phyloP scores from a whole-genome alignment of 2,888 invertebrate genomes.

The Mayetiola destructor region DNA sequence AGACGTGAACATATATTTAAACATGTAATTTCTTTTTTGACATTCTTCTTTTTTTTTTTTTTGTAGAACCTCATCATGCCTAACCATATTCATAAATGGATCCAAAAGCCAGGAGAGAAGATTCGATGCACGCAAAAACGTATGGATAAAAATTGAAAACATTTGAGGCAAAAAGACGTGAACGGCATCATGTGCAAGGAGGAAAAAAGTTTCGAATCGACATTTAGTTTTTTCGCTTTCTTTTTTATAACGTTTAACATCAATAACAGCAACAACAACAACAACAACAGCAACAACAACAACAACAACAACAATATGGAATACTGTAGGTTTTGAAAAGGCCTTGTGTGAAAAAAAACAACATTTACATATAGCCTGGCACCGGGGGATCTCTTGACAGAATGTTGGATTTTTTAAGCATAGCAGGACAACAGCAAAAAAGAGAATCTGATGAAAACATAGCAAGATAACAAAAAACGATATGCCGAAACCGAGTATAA shows the following conservation, averaged over 20 bases:
- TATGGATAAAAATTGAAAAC: not conserved
- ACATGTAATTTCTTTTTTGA: constrained; percentile 3
- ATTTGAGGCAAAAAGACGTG: not conserved
- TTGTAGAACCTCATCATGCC: not conserved
- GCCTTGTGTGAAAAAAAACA: not conserved
- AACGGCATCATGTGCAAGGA: not conserved
- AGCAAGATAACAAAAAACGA: not conserved
- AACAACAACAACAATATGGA: too few species aligned
- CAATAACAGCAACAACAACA: too few species aligned
- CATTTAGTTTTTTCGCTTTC: too few species aligned
- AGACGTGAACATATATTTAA: not conserved
- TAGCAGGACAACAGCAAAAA: not conserved
- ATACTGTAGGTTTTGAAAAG: too few species aligned
- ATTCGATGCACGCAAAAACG: not conserved
- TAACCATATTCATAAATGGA: constrained; percentile 7
- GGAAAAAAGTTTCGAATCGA: too few species aligned
- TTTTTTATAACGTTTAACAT: too few species aligned
- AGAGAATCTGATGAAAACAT: too few species aligned
- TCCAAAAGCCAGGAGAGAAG: not conserved
- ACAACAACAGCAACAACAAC: too few species aligned
- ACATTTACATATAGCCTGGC: not conserved
- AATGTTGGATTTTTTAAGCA: not conserved
- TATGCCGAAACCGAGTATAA: not conserved
- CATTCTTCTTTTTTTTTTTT: not conserved
- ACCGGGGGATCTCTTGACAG: too few species aligned